Evolutionary conservation across 2,888 invertebrate species (phyloP), one percentile per base, ranked within the genome.

Genomic region (Tetramorium bicarinatum): DNA sequence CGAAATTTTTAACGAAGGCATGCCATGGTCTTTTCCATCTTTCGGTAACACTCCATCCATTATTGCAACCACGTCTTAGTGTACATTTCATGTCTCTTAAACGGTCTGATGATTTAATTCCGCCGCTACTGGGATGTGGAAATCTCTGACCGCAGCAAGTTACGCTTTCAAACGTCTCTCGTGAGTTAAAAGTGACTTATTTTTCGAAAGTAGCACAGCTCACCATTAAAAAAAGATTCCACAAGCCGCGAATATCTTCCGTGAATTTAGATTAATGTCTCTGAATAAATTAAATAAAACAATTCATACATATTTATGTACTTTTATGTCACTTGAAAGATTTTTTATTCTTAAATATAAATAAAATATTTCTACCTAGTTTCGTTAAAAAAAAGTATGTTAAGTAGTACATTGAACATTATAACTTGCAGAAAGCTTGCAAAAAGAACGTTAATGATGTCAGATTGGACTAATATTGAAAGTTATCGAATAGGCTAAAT

Each of bases 1-100:
- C 86, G 88, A 92, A 34, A 92, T 92, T 92, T 92, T 91, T 92
- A 91, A 92, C 88, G 87, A 88, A 25, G 13, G 34, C 44, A 15
- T 13, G 13, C 13, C 3, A 25, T 25, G 41, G 11, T 47, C 41
- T 64, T 80, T 74, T 85, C 75, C 29, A 15, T 7, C 52, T 54
- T 47, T 44, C 13, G 34, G 8, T 21, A 56, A 69, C 38, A 25
- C 21, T 38, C 25, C 13, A 15, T 9, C 13, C 13, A 47, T 75
- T 74, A 81, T 59, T 67, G 25, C 76, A 18, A 49, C 15, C 44
- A n/a, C 15, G 61, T 67, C 61, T 52, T 52, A 11, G n/a, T 52
- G 47, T 18, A 69, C 61, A 66, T 79, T 69, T 67, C 77, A 15
- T 34, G 29, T 25, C 61, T 61, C 44, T 83, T 64, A 52, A 81